Conservation (phyloP, 2,797 vertebrate genomes). For the Emys orbicularis region DNA sequence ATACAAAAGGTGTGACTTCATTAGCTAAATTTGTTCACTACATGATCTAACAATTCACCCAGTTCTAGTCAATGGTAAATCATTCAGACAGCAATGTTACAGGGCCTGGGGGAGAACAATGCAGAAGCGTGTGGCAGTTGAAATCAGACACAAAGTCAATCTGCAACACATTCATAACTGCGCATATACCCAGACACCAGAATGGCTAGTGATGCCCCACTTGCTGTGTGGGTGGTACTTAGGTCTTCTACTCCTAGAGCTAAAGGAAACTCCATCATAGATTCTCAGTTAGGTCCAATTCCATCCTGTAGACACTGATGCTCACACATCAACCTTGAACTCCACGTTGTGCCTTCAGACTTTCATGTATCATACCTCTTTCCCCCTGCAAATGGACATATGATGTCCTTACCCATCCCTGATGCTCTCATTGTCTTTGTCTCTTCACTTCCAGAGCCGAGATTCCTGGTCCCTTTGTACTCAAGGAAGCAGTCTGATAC, state of each 20-base stretch:
- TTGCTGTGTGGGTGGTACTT: not conserved
- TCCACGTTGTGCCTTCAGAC: not conserved
- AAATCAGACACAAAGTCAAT: not conserved
- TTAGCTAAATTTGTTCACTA: not conserved
- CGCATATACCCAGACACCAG: not conserved
- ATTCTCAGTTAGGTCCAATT: not conserved
- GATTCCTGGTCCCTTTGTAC: not conserved
- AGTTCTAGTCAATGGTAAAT: not conserved
- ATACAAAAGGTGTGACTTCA: not conserved
- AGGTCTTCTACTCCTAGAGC: not conserved
- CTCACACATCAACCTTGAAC: not conserved
- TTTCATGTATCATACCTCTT: not conserved
- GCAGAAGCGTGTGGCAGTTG: not conserved
- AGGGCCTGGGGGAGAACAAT: not conserved
- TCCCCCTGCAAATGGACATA: not conserved
- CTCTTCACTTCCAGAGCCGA: not conserved
- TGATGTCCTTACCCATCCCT: not conserved
- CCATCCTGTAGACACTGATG: not conserved
- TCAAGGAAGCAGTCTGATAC: not conserved
- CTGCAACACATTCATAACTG: not conserved
- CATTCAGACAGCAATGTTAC: not conserved
- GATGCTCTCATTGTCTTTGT: rapidly evolving
- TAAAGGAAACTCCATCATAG: not conserved
- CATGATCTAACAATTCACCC: not conserved
- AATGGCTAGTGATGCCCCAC: not conserved